A percentile compares a stretch with the other conserved stretches of the same genome.
phyloP scores from a whole-genome alignment of 2,797 vertebrate species.

The Alosa sapidissima region DNA sequence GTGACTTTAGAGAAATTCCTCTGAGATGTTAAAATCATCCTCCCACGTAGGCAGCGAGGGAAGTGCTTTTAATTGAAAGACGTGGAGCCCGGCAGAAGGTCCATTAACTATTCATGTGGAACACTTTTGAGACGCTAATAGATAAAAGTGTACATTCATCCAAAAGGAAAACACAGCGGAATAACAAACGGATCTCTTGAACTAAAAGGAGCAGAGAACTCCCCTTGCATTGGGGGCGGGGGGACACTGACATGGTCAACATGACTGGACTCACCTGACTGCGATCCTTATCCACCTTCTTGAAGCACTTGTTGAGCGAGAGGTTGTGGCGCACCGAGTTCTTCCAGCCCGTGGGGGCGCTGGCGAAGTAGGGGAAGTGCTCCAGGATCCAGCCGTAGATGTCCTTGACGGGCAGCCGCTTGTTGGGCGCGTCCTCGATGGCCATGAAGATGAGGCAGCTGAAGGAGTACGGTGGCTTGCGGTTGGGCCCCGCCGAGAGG shows the following conservation, averaged over 20 bases:
- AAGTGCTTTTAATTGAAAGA: background rate
- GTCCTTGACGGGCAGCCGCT: conserved; percentile 95
- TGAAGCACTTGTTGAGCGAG: conserved; percentile 98
- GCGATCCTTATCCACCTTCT: conserved; percentile 98
- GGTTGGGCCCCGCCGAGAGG: conserved; percentile 88
- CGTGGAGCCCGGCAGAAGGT: background rate
- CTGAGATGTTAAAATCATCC: background rate
- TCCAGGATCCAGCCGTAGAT: conserved; percentile 99
- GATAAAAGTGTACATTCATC: conserved; percentile 5
- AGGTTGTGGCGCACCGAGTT: conserved; percentile 97
- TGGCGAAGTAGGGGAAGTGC: conserved; percentile 97
- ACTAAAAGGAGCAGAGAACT: background rate
- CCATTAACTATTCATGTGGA: conserved; percentile 7
- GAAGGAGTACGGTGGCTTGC: conserved; percentile 96
- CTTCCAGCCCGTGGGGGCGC: conserved; percentile 97
- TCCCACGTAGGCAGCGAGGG: background rate
- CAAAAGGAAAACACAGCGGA: background rate
- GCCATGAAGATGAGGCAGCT: conserved; percentile 99
- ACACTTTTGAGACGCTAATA: background rate
- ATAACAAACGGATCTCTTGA: background rate
- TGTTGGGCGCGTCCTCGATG: conserved; percentile 93
- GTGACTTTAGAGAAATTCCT: conserved; percentile 16
- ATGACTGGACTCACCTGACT: conserved; percentile 84
- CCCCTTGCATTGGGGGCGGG: background rate
- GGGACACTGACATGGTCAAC: background rate